phyloP scores from a whole-genome alignment of 1,140 invertebrate species.

The Yoshiicerus persimilis region DNA sequence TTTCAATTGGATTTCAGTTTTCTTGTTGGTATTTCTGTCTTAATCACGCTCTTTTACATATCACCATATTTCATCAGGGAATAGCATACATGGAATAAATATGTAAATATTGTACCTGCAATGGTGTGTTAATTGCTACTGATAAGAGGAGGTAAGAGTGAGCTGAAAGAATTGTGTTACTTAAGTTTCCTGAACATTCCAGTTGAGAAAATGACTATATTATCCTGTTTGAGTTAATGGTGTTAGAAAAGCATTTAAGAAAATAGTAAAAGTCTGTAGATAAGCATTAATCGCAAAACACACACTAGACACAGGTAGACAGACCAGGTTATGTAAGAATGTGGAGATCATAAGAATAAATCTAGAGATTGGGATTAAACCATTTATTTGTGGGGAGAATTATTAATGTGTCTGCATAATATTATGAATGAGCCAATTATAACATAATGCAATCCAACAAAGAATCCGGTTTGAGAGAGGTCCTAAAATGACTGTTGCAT shows the following conservation, averaged over 20 bases:
- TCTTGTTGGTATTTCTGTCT: neutral
- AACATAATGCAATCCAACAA: neutral
- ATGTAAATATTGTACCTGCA: neutral
- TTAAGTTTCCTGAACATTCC: neutral
- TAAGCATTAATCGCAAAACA: neutral
- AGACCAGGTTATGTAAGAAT: neutral
- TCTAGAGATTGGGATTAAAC: neutral
- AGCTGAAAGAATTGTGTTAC: neutral
- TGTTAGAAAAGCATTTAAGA: neutral
- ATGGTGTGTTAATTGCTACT: neutral
- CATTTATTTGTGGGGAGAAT: constrained; percentile 5
- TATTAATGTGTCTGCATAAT: constrained; percentile 11
- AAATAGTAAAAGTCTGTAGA: neutral
- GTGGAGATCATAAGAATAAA: neutral
- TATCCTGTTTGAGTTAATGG: neutral
- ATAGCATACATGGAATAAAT: neutral
- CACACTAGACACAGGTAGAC: no score
- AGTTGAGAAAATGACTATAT: neutral
- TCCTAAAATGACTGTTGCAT: neutral
- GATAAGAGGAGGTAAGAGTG: no score
- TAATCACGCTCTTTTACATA: neutral
- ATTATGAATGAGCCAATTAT: constrained; percentile 11
- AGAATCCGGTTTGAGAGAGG: constrained; percentile 1
- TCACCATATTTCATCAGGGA: neutral
- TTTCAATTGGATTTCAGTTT: neutral